Evolutionary conservation across 2,888 invertebrate species (phyloP).

Genomic region (Patella caerulea): DNA sequence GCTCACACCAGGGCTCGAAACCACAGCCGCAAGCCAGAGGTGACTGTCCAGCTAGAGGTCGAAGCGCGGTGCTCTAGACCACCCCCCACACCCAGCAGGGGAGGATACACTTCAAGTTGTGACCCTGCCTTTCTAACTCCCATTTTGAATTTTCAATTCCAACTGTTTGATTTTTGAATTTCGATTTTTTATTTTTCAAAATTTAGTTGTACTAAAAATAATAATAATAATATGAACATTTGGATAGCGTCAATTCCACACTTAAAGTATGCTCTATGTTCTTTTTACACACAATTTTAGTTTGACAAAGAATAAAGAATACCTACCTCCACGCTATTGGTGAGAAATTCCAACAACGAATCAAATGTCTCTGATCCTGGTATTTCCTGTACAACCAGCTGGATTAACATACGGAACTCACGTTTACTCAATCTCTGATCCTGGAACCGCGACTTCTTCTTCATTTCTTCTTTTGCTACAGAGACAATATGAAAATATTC

Average conservation of each 20-base stretch:
- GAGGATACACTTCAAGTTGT: not conserved
- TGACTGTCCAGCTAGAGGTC: too few relatives aligned
- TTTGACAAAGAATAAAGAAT: too few relatives aligned
- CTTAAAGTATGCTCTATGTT: too few relatives aligned
- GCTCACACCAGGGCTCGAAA: too few relatives aligned
- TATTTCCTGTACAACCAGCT: constrained; percentile 55
- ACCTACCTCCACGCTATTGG: constrained; percentile 67
- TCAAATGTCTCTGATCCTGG: constrained; percentile 67
- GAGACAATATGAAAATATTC: not conserved
- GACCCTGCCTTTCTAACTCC: not conserved
- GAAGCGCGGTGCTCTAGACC: too few relatives aligned
- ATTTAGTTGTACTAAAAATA: too few relatives aligned
- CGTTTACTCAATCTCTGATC: constrained; percentile 65
- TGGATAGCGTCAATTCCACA: too few relatives aligned
- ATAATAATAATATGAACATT: too few relatives aligned
- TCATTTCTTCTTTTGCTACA: constrained; percentile 56
- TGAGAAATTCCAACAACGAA: constrained; percentile 67
- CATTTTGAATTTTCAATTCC: not conserved
- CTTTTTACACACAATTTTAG: too few relatives aligned
- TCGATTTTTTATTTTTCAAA: too few relatives aligned
- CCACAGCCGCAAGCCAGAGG: too few relatives aligned
- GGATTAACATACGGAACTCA: constrained; percentile 67
- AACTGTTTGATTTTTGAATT: not conserved
- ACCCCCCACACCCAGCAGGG: too few relatives aligned
- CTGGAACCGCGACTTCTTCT: constrained; percentile 56